Conservation (phyloP, 2,113 vertebrate genomes). For the Chloroceryle aenea region DNA sequence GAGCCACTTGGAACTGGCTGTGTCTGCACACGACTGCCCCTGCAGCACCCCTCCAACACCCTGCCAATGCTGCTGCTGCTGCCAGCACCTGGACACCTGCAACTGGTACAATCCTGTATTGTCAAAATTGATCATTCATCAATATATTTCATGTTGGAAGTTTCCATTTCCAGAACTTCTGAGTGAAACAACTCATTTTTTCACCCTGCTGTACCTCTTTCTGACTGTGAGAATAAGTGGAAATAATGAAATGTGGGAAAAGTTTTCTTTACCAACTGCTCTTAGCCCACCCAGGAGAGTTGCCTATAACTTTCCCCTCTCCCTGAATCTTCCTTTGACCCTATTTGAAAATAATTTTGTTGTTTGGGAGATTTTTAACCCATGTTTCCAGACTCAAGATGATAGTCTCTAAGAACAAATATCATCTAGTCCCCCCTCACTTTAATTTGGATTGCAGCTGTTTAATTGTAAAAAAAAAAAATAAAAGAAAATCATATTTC, state of each 20-base stretch:
- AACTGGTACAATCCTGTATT: fast-evolving
- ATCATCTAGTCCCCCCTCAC: neutral
- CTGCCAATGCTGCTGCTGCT: neutral
- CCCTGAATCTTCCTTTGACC: neutral
- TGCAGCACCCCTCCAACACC: neutral
- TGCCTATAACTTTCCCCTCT: neutral
- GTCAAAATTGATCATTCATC: neutral
- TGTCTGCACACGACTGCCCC: fast-evolving
- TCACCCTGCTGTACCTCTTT: neutral
- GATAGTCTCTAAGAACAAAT: neutral
- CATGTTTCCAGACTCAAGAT: neutral
- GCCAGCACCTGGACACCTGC: no score
- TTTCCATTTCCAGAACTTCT: neutral
- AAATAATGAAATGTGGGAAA: neutral
- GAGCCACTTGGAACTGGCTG: fast-evolving
- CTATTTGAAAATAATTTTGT: neutral
- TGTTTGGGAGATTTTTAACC: neutral
- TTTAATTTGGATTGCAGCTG: neutral
- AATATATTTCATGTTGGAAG: neutral
- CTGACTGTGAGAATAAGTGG: neutral
- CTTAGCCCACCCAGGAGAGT: neutral
- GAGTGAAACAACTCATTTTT: fast-evolving
- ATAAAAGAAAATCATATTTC: neutral
- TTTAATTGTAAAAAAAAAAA: neutral
- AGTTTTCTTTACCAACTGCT: neutral